Base-by-base conservation (phyloP, 2,113 vertebrate genomes). In the Girardinichthys multiradiatus region DNA sequence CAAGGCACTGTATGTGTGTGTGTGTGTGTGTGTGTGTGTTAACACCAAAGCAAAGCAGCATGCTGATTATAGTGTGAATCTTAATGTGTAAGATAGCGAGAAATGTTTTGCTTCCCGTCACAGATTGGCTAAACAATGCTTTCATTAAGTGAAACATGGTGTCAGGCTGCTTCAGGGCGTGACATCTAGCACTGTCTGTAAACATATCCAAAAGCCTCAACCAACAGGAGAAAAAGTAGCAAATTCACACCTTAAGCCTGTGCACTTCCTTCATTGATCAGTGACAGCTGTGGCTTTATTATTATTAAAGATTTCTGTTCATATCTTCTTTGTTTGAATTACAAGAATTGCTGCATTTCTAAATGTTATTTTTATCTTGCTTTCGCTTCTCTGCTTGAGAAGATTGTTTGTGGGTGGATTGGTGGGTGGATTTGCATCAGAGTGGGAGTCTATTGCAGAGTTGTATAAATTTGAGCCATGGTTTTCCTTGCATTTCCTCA, bases 401-500 rank as follows among this genome's bases (percentile, higher is more conserved):
- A 63, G 67, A 35, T 57, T 45, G 15, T 61, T 21, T 7, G 87
- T 90, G 84, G 84, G 87, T n/a, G 84, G 68, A 65, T 3, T 14
- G 48, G 81, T 85, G 74, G 85, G 86, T 10, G 68, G 78, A 7
- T n/a, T 73, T 65, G 59, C 29, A 42, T 76, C 54, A 14, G 64
- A 73, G 75, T 70, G 59, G 35, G 70, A 8, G 45, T 81, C 61
- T 21, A 35, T 67, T 77, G 70, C 64, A 67, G 62, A 76, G 27
- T 21, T 13, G 57, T 60, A 8, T 75, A 70, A 26, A 58, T 61
- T 17, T 11, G 74, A 83, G 77, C 59, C 37, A 19, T 9, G 66
- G 71, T 86, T 82, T n/a, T 85, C 35, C 64, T 78, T 58, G 4
- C 76, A 15, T 70, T 63, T 54, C 74, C 79, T 87, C 85, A 86